These are phyloP conservation scores for Acropternis orthonyx DNA, from an alignment of 2,797 vertebrate species.

Conservation along the genomic window DNA sequence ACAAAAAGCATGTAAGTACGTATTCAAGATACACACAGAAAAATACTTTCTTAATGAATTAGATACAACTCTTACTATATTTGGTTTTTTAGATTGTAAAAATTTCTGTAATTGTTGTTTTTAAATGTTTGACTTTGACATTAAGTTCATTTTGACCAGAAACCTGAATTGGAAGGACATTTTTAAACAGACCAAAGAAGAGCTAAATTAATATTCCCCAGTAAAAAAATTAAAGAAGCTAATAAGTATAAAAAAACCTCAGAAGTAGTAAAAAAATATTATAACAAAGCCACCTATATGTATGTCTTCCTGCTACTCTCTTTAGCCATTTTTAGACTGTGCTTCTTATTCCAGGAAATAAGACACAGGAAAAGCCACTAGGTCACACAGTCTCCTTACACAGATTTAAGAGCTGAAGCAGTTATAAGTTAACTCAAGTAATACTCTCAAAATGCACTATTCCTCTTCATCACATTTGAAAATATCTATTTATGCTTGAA, in stretches of 20 bases:
- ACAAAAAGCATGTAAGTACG: not conserved
- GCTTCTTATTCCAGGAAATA: not conserved
- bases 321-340: not conserved
- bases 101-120: not conserved
- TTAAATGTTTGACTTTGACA: not conserved
- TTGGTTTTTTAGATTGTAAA: not conserved
- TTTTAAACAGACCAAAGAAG: not conserved
- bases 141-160: not conserved
- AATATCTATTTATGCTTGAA: constrained; percentile 78
- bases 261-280: not conserved
- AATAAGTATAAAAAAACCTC: rapidly evolving
- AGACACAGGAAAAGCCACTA: not conserved
- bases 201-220: not conserved
- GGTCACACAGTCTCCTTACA: not conserved
- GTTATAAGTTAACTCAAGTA: constrained; percentile 23
- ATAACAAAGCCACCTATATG: not conserved
- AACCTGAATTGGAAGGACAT: not conserved
- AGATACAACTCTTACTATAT: not conserved
- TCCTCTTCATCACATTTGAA: constrained; percentile 68
- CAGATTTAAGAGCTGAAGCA: constrained; percentile 42
- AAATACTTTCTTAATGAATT: not conserved
- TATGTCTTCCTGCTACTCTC: not conserved
- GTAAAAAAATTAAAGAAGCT: not conserved
- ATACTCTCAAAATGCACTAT: constrained; percentile 59
- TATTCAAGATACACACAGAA: not conserved